Evolutionary conservation across 2,888 invertebrate genomes (phyloP).

Genomic region (Nemotelus nigrinus): DNA sequence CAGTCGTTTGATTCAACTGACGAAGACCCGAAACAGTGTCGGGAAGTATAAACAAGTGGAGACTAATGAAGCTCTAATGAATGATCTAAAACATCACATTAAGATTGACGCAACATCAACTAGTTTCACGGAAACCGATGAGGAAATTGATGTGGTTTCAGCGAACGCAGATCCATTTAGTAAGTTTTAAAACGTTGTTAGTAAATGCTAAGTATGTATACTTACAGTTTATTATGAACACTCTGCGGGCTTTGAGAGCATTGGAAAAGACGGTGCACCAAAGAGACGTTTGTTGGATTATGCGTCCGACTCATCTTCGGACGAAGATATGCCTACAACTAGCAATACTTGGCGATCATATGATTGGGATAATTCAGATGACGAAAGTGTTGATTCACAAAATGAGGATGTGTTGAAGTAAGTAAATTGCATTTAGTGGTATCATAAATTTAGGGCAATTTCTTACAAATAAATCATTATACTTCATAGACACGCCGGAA

Average conservation of each 20-base stretch:
- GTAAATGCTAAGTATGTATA: constrained; percentile 2
- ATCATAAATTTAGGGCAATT: too few relatives aligned
- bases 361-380: constrained; percentile 77
- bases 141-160: constrained; percentile 67
- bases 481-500: constrained; percentile 80
- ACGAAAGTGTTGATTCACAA: constrained; percentile 80
- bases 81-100: constrained; percentile 74
- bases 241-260: constrained; percentile 67
- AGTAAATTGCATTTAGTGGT: constrained; percentile 47
- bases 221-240: constrained; percentile 59
- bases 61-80: constrained; percentile 73
- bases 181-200: constrained; percentile 58
- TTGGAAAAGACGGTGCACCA: constrained; percentile 66
- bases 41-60: constrained; percentile 72
- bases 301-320: constrained; percentile 75
- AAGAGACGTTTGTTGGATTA: constrained; percentile 72
- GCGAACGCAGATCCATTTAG: constrained; percentile 71
- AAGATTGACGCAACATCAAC: constrained; percentile 59
- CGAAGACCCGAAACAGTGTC: constrained; percentile 69
- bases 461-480: not conserved
- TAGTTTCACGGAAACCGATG: constrained; percentile 61
- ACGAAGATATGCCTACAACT: constrained; percentile 72
- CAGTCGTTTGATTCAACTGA: constrained; percentile 72
- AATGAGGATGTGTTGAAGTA: constrained; percentile 81
- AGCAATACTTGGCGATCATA: constrained; percentile 72